Percentiles rank a stretch among this genome's conserved stretches.
Evolutionary conservation across 2,113 vertebrate genomes (phyloP).

Genomic region (Bambusicola thoracicus): DNA sequence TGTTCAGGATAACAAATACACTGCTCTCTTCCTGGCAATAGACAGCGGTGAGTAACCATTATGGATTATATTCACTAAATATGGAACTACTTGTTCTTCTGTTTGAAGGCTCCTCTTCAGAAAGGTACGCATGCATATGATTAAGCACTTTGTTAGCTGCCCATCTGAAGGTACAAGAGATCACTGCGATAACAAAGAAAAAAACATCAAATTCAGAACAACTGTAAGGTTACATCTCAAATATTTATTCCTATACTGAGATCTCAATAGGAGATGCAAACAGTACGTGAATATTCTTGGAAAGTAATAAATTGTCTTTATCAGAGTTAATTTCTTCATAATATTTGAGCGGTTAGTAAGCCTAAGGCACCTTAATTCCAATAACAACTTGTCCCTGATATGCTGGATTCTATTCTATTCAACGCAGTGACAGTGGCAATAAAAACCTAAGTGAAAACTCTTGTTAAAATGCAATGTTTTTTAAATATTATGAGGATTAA

Average conservation of each 20-base stretch:
- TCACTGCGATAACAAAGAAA: not conserved
- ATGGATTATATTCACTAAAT: fast-evolving
- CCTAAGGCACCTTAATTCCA: slow-evolving; percentile 6
- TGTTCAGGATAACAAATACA: slow-evolving; percentile 90
- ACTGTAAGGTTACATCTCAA: not conserved
- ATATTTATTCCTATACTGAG: not conserved
- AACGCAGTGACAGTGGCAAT: not conserved
- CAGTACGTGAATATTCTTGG: not conserved
- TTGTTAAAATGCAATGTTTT: slow-evolving; percentile 52
- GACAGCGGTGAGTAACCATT: slow-evolving; percentile 88
- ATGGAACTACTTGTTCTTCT: not conserved
- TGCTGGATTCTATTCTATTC: slow-evolving; percentile 13
- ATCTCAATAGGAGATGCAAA: not conserved
- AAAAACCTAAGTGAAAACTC: slow-evolving; percentile 14
- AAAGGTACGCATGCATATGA: fast-evolving
- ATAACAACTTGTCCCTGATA: not conserved
- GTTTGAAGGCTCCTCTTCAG: not conserved
- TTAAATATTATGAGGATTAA: not conserved
- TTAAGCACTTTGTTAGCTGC: not conserved
- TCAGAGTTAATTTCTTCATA: slow-evolving; percentile 43
- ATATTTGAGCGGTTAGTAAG: not conserved
- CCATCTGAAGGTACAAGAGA: not conserved
- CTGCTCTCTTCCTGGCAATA: slow-evolving; percentile 90
- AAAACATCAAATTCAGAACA: not conserved
- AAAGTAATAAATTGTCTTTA: slow-evolving; percentile 29